phyloP scores from a whole-genome alignment of 2,113 vertebrate genomes.

The Alces alces region DNA sequence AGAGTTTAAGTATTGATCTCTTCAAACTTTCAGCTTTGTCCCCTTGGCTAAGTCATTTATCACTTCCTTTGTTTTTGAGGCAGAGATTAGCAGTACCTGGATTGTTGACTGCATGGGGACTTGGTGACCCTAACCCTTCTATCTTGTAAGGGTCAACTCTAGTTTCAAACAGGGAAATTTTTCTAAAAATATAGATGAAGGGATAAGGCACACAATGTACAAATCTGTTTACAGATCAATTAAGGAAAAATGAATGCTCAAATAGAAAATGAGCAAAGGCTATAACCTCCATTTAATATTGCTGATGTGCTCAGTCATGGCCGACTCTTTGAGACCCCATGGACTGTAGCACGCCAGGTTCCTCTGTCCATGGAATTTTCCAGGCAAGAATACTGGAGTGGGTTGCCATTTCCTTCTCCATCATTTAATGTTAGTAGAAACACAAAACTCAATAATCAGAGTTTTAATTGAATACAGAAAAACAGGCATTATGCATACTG shows the following conservation, averaged over 20 bases:
- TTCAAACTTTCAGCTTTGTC: neutral
- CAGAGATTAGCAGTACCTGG: neutral
- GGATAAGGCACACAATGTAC: neutral
- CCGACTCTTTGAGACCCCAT: neutral
- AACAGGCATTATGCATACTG: neutral
- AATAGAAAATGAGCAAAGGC: neutral
- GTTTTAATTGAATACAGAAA: neutral
- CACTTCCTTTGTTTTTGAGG: neutral
- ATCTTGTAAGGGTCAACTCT: neutral
- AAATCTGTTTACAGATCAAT: neutral
- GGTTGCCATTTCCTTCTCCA: neutral
- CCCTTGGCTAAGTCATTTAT: neutral
- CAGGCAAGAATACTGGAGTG: neutral
- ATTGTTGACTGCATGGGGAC: accelerated
- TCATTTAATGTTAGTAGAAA: neutral
- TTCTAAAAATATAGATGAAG: neutral
- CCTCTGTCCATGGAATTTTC: neutral
- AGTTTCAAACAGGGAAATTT: neutral
- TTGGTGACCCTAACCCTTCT: neutral
- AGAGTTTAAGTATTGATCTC: neutral
- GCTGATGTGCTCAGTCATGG: neutral
- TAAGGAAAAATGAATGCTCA: neutral
- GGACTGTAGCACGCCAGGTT: neutral
- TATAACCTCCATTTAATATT: neutral
- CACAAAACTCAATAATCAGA: neutral